Conservation (phyloP, 2,888 invertebrate genomes). For the Ethmia dodecea region DNA sequence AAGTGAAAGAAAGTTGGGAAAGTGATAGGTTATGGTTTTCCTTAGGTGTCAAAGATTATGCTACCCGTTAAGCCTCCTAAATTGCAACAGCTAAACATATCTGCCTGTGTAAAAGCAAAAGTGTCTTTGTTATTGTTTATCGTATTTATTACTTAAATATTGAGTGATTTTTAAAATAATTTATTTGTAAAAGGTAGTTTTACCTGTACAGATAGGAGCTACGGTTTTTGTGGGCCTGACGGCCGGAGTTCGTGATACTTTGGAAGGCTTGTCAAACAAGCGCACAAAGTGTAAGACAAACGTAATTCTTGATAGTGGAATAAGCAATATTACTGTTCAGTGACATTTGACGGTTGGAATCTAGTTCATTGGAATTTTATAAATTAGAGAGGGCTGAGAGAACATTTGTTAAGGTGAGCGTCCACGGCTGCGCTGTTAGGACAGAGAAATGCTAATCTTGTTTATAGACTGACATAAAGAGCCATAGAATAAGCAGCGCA, state of each 20-base stretch:
- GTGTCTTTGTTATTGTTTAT: slow-evolving; percentile 52
- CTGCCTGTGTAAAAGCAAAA: slow-evolving; percentile 42
- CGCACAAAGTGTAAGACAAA: slow-evolving; percentile 52
- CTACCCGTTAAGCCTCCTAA: slow-evolving; percentile 17
- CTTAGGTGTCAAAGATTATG: no score
- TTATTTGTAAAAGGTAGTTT: slow-evolving; percentile 65
- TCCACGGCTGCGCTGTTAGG: no score
- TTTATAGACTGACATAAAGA: no score
- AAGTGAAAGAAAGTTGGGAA: no score
- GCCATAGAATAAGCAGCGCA: no score
- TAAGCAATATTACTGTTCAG: slow-evolving; percentile 44
- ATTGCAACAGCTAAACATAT: slow-evolving; percentile 13
- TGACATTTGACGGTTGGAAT: slow-evolving; percentile 4
- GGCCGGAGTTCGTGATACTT: slow-evolving; percentile 10
- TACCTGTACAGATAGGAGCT: slow-evolving; percentile 34
- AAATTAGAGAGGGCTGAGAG: no score
- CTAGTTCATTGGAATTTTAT: neutral
- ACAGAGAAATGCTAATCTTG: no score
- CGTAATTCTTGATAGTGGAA: slow-evolving; percentile 45
- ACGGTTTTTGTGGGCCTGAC: slow-evolving; percentile 5
- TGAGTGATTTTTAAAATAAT: slow-evolving; percentile 64
- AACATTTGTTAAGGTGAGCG: no score
- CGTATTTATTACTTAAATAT: slow-evolving; percentile 64
- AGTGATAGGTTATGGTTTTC: no score
- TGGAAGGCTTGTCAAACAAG: slow-evolving; percentile 67